Evolutionary conservation across 2,888 invertebrate genomes (phyloP), one percentile per base, ranked within the genome.

Genomic region (Caenorhabditis virilis): DNA sequence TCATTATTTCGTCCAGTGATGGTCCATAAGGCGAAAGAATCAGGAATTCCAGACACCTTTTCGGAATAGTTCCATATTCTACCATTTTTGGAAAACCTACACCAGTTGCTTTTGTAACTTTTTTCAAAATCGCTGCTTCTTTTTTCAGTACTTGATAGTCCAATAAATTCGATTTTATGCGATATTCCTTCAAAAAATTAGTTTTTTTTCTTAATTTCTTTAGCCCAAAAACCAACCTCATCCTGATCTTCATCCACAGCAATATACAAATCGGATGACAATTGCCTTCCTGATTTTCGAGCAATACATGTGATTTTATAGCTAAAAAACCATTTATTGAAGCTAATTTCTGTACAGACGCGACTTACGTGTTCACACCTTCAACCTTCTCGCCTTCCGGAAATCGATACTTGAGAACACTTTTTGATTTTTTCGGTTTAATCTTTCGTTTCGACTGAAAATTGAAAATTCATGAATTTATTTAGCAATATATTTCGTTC

Each of bases 61-160:
- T 22, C 2, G 43, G 16, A 27, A 27, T 4, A 16, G 43, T 16
- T 45, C 43, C 43, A 27, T 27, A 45, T 15, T 45, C 43, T 4
- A 45, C 7, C 26, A 45, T 2, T 27, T 23, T 2, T 16, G 27
- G n/a, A 18, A 45, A 45, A 5, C 18, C 27, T 4, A 27, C 27
- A 15, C 27, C 43, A 15, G 26, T 7, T 1, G 23, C 13, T 20
- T 27, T 30, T 15, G 43, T 13, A 2, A 51, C n/a, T 41, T 30
- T 51, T 20, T 51, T 42, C 9, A 51, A 33, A 0, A 51, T 20
- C 3, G 23, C 33, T 2, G 51, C 51, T 18, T 51, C 51, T 15
- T 22, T 42, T 16, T 42, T 51, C 15, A 51, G 3, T 5, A 16
- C 22, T 27, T 27, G 26, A 7, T 27, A 45, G 7, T 45, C 43